A percentile compares a stretch with the other conserved stretches of the same genome.
phyloP scores from a whole-genome alignment of 2,888 invertebrate species.

The Sipha maydis region DNA sequence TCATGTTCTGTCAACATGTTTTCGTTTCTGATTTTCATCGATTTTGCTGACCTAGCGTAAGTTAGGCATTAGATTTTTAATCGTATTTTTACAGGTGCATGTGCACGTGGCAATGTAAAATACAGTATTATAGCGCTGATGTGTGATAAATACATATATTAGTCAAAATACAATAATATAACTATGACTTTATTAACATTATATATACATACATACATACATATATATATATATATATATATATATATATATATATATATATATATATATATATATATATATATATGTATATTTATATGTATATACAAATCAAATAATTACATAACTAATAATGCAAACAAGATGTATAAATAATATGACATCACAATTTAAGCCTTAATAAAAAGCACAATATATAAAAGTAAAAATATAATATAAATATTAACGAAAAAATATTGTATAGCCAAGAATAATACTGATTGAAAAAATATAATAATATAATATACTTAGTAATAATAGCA shows the following conservation, averaged over 20 bases:
- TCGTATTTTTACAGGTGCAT: too few relatives aligned
- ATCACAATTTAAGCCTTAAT: neutral
- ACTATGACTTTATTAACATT: neutral
- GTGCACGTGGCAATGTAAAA: too few relatives aligned
- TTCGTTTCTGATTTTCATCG: neutral
- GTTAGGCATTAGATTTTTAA: neutral
- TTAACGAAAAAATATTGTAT: neutral
- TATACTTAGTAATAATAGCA: neutral
- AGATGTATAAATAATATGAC: constrained; percentile 19
- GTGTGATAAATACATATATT: neutral
- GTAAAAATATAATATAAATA: constrained; percentile 11
- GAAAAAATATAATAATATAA: constrained; percentile 23
- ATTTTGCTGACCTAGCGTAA: neutral
- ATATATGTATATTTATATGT: constrained; percentile 11
- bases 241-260: neutral
- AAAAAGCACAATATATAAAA: constrained; percentile 38
- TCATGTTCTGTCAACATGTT: neutral
- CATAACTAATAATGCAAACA: constrained; percentile 44
- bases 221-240: neutral
- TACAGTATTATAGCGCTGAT: neutral
- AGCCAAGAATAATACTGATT: constrained; percentile 42
- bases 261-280: neutral
- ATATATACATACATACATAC: neutral
- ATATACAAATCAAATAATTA: constrained; percentile 41
- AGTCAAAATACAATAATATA: neutral